Percentiles rank a stretch among this genome's conserved stretches.
These are phyloP conservation scores for Drosophila arawakana DNA, from an alignment of 1,140 invertebrate species.

Conservation along the genomic window DNA sequence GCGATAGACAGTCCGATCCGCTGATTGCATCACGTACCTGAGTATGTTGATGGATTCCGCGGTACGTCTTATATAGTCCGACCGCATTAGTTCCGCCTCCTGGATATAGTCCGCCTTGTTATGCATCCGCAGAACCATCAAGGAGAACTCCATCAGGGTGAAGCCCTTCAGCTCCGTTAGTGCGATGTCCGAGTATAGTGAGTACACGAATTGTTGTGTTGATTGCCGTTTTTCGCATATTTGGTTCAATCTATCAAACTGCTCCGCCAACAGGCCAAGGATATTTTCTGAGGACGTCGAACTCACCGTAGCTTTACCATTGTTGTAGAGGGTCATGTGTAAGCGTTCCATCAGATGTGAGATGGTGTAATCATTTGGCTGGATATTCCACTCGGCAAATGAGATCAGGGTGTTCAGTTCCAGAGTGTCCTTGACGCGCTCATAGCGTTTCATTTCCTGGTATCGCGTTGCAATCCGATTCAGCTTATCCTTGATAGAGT, in stretches of 20 bases:
- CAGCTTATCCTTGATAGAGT: not conserved
- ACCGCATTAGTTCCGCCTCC: not conserved
- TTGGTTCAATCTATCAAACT: not conserved
- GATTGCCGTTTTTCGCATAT: not conserved
- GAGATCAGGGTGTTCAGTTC: not conserved
- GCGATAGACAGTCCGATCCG: not conserved
- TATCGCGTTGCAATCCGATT: not conserved
- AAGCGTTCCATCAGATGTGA: not conserved
- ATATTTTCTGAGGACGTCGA: not conserved
- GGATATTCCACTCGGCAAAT: not conserved
- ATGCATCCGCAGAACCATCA: not conserved
- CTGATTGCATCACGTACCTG: not conserved
- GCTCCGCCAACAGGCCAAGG: not conserved
- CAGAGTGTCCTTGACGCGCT: not conserved
- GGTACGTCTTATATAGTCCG: not conserved
- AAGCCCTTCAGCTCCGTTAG: not conserved
- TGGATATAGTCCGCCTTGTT: not conserved
- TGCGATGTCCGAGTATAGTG: not conserved
- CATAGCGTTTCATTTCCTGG: not conserved
- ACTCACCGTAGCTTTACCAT: not conserved
- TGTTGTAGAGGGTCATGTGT: not conserved
- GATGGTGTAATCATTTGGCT: not conserved
- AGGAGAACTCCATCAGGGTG: not conserved
- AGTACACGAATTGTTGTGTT: slow-evolving; percentile 5
- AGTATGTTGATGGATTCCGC: not conserved